Base-by-base conservation (phyloP, 2,797 vertebrate species). In the Poeciliopsis paucimaculata region DNA sequence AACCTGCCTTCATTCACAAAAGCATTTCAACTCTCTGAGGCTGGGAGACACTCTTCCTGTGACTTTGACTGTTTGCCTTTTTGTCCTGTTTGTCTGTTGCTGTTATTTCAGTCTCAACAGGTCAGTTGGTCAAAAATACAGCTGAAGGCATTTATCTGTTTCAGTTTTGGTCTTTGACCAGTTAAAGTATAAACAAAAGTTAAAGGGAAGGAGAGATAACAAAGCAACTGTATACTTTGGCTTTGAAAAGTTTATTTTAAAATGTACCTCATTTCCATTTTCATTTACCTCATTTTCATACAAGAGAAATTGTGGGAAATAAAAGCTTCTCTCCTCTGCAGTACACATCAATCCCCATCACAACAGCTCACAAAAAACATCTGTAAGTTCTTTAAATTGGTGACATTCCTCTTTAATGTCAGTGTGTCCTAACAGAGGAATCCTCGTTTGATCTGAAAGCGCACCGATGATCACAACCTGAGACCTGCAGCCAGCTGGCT, bases 11-110 rank as follows among this genome's bases (percentile, higher is more conserved):
- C 20, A 5, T 68, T 39, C 64, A 26, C 31, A 5, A 53, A 79
- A 23, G 46, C n/a, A 23, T 51, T 75, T 68, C 36, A 23, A 26
- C 36, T 23, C 36, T 68, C 53, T 13, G 2, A 72, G 83, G 81
- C 77, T 82, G 82, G 85, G 85, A 90, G 73, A 84, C 86, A 86
- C 77, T 72, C 77, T 86, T 90, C 90, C 91, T 89, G 87, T 81
- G 77, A 85, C 81, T 78, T 1, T 86, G 82, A 80, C 16, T 23
- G 80, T 85, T 5, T 84, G 82, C 66, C 76, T 84, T 34, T 46
- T 70, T 11, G 81, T 92, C 88, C 83, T 91, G 83, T 90, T 90
- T 89, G 82, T 87, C 55, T 84, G 83, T 76, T 72, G 81, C 77
- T 88, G 84, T 85, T 88, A 78, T 91, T 90, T 90, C 71, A 83